Evolutionary conservation across 2,888 invertebrate species (phyloP), one percentile per base, ranked within the genome.

Genomic region (Rapana venosa): DNA sequence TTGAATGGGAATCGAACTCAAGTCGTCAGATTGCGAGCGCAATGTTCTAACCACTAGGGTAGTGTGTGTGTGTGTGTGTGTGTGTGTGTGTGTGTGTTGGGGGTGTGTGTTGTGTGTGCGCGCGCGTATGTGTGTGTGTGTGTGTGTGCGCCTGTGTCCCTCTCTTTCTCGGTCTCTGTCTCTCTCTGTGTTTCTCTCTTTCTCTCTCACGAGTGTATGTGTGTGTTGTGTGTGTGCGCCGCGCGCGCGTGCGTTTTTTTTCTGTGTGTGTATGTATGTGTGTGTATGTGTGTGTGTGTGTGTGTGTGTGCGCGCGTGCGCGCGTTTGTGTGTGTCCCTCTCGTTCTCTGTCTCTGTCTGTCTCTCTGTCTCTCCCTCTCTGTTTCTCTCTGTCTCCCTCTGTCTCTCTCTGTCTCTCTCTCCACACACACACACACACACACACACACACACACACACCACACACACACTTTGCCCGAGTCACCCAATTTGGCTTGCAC

Each of bases 251-350:
- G n/a, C n/a, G n/a, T n/a, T n/a, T n/a, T n/a, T n/a, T n/a, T n/a
- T 47, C 4, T 47, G 70, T 74, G 61, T 22, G 61, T 61, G 61
- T 22, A 15, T 61, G 61, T 22, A 13, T 61, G 61, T 22, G 61
- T 61, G 74, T 74, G 74, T 74, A n/a, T 74, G 74, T 74, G 74
- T 74, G 22, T 74, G 74, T 74, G 74, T 79, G 79, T 32, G 79
- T 35, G 79, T 32, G 79, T 35, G 79, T 79, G 79, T 13, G 79
- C 32, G 79, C 11, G 35, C 35, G 79, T 35, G 79, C 35, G 79
- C 11, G 79, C 35, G 35, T 22, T 2, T 26, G 66, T 26, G 6
- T 66, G 6, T 66, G 66, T 66, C 20, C 13, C 20, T 66, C 20
- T 66, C 20, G 1, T 17, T 66, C 20, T 66, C 20, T 66, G 6